Evolutionary conservation across 1,140 invertebrate species (phyloP).

Genomic region (Zophobas morio): DNA sequence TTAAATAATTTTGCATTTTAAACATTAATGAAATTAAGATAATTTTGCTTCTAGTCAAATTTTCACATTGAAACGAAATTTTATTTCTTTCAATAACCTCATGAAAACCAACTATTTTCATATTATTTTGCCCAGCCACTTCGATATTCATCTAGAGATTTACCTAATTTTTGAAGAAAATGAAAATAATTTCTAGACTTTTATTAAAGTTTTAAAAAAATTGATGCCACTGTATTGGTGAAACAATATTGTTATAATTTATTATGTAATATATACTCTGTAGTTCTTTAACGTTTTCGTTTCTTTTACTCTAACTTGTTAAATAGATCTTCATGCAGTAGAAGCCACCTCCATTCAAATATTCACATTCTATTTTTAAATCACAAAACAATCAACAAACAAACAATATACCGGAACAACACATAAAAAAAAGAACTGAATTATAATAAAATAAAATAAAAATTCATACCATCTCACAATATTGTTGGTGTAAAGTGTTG

Average conservation of each 20-base stretch:
- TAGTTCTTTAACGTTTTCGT: neutral
- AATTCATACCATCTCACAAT: neutral
- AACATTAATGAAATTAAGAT: slow-evolving; percentile 3
- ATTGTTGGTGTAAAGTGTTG: neutral
- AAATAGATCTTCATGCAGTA: slow-evolving; percentile 16
- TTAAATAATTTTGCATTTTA: slow-evolving; percentile 3
- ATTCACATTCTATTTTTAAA: neutral
- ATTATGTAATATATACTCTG: slow-evolving; percentile 3
- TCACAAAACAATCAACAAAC: neutral
- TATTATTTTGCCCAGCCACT: neutral
- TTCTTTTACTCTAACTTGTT: neutral
- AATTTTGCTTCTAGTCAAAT: neutral
- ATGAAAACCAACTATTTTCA: neutral
- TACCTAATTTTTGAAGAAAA: neutral
- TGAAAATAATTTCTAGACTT: neutral
- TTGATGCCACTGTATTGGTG: neutral
- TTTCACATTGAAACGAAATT: neutral
- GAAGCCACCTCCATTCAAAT: slow-evolving; percentile 17
- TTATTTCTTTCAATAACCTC: neutral
- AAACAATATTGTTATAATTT: slow-evolving; percentile 3
- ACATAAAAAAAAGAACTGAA: neutral
- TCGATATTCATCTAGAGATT: slow-evolving; percentile 2
- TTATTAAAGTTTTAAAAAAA: neutral
- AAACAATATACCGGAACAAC: slow-evolving; percentile 1
- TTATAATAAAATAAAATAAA: slow-evolving; percentile 2